Percentiles rank a stretch among this genome's conserved stretches.
These are phyloP conservation scores for Balaenoptera acutorostrata DNA, from an alignment of 2,113 vertebrate genomes.

Conservation along the genomic window DNA sequence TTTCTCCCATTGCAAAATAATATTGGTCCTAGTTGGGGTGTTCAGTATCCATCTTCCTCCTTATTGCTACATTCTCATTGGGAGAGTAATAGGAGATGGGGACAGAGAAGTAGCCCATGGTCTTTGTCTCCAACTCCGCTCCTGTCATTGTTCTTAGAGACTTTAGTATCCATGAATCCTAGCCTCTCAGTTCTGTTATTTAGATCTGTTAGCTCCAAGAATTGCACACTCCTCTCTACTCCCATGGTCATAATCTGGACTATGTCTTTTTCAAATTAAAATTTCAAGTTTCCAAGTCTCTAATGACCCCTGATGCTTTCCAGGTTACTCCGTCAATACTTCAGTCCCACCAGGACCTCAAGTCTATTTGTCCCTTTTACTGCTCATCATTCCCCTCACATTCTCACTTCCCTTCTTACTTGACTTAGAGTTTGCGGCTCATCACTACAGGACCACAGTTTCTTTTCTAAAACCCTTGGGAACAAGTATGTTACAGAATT, in stretches of 20 bases:
- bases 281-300: background rate
- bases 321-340: background rate
- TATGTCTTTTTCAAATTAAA: background rate
- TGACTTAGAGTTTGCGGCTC: background rate
- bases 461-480: background rate
- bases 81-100: background rate
- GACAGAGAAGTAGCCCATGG: background rate
- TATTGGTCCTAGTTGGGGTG: background rate
- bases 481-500: background rate
- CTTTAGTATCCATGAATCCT: background rate
- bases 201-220: background rate
- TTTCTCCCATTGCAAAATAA: background rate
- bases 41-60: background rate
- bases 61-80: background rate
- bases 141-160: background rate
- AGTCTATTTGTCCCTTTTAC: background rate
- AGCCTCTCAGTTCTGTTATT: background rate
- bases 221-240: background rate
- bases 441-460: background rate
- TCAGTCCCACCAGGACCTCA: background rate
- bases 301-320: background rate
- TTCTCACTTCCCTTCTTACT: background rate
- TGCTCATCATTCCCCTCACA: background rate
- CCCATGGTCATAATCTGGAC: background rate
- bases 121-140: background rate